A percentile compares a stretch with the other conserved stretches of the same genome.
Conservation (phyloP, 2,113 vertebrate species). For the Hoplias malabaricus region DNA sequence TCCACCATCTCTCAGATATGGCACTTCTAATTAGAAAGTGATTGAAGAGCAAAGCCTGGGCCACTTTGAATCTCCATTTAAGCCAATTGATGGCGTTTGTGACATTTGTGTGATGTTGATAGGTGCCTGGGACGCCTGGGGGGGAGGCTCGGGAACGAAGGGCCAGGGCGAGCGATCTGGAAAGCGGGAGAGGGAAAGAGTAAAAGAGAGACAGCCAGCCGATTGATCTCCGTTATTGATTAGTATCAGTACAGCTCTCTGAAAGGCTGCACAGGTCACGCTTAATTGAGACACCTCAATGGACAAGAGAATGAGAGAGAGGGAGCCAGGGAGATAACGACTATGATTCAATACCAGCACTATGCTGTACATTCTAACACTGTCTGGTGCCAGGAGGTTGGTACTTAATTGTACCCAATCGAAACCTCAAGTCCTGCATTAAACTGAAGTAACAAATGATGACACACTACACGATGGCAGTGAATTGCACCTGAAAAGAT, state of each 20-base stretch:
- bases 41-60: conserved; percentile 56
- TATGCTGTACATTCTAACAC: background rate
- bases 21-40: conserved; percentile 54
- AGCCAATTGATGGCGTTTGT: conserved; percentile 61
- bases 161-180: conserved; percentile 16
- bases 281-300: conserved; percentile 59
- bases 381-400: no score
- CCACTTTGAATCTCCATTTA: conserved; percentile 60
- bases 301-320: conserved; percentile 35
- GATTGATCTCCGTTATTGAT: conserved; percentile 66
- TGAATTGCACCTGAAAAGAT: no score
- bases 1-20: conserved; percentile 43
- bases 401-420: no score
- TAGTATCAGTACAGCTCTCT: conserved; percentile 52
- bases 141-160: background rate
- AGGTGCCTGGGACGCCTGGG: conserved; percentile 46
- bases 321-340: background rate
- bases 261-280: conserved; percentile 54
- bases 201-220: background rate
- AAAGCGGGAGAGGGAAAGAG: no score
- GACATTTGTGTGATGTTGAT: conserved; percentile 63
- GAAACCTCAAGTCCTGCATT: no score
- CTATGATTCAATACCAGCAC: background rate
- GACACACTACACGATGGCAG: no score
- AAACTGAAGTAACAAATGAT: no score